phyloP scores from a whole-genome alignment of 2,113 vertebrate genomes.

The Oncorhynchus tshawytscha region DNA sequence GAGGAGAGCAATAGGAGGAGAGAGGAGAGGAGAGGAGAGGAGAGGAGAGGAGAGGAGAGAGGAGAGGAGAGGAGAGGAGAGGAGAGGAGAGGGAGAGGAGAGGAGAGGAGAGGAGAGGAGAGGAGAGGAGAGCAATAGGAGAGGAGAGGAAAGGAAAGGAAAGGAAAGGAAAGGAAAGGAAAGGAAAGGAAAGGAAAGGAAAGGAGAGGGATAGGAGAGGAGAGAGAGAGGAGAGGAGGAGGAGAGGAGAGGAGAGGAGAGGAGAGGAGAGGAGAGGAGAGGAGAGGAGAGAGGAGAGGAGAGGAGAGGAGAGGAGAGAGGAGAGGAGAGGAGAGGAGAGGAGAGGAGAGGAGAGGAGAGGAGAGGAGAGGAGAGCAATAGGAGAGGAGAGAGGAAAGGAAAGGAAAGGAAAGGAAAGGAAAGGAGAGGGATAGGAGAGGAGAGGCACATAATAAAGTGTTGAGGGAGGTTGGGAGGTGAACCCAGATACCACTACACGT shows the following conservation, averaged over 20 bases:
- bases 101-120: neutral
- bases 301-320: neutral
- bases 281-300: neutral
- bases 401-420: neutral
- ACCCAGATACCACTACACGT: slow-evolving; percentile 42
- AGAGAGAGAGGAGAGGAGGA: no score
- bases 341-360: no score
- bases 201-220: neutral
- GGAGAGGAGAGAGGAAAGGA: neutral
- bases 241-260: no score
- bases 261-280: neutral
- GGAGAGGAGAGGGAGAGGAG: no score
- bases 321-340: neutral
- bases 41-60: neutral
- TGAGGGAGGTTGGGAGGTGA: neutral
- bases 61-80: neutral
- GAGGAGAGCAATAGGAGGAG: neutral
- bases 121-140: neutral
- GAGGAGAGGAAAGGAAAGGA: no score
- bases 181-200: no score
- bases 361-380: neutral
- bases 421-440: neutral
- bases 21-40: neutral
- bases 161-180: no score
- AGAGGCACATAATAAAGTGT: neutral